phyloP scores from a whole-genome alignment of 2,888 invertebrate species.

The Cerceris ruficornis region DNA sequence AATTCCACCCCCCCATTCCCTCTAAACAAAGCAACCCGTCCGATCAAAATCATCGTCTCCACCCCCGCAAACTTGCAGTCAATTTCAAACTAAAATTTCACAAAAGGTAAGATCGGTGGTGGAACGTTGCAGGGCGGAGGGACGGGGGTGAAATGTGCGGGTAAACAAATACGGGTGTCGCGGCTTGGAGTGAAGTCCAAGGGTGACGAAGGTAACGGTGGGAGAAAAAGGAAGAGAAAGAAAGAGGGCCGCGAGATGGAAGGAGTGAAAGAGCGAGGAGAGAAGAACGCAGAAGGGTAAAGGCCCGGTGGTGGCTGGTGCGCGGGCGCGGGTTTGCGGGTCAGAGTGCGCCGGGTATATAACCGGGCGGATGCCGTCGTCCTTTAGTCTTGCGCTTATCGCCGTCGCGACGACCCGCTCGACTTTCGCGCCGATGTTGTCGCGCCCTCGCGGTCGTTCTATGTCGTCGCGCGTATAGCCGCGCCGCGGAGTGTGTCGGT shows the following conservation, averaged over 20 bases:
- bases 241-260: slow-evolving; percentile 52
- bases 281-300: slow-evolving; percentile 62
- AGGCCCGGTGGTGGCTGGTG: slow-evolving; percentile 70
- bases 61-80: neutral
- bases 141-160: slow-evolving; percentile 13
- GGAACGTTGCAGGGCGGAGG: neutral
- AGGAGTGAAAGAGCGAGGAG: slow-evolving; percentile 54
- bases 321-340: slow-evolving; percentile 81
- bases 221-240: slow-evolving; percentile 47
- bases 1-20: too few relatives aligned
- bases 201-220: slow-evolving; percentile 38
- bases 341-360: slow-evolving; percentile 80
- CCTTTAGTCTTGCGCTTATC: slow-evolving; percentile 79
- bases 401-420: slow-evolving; percentile 69
- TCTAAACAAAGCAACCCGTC: too few relatives aligned
- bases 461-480: neutral
- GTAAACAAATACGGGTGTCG: slow-evolving; percentile 54
- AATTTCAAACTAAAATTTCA: neutral
- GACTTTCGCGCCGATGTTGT: slow-evolving; percentile 30
- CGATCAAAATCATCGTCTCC: neutral
- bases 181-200: slow-evolving; percentile 35
- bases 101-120: too few relatives aligned
- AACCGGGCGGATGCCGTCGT: slow-evolving; percentile 80
- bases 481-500: neutral
- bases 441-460: slow-evolving; percentile 33